Evolutionary conservation across 2,888 invertebrate genomes (phyloP), one percentile per base, ranked within the genome.

Genomic region (Macrosoma leucophasiata): DNA sequence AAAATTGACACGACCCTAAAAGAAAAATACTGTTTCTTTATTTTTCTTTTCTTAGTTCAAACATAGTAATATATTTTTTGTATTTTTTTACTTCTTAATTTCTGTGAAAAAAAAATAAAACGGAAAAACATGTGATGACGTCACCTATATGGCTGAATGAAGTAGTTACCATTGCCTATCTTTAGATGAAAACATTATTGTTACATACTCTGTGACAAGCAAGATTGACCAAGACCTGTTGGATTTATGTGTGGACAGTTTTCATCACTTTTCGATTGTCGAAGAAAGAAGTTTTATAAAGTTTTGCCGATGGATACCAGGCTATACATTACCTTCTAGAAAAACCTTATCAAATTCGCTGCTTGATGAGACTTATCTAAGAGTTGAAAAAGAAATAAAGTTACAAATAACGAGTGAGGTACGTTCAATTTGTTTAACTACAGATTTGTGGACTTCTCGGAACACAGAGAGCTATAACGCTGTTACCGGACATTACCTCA

Each of bases 181-280:
- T n/a, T n/a, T n/a, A n/a, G n/a, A n/a, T n/a, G n/a, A n/a, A n/a
- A n/a, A n/a, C n/a, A n/a, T n/a, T n/a, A n/a, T n/a, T n/a, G n/a
- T n/a, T n/a, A n/a, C n/a, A n/a, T n/a, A n/a, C n/a, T n/a, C n/a
- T n/a, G n/a, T n/a, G n/a, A n/a, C n/a, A n/a, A n/a, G n/a, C n/a
- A n/a, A n/a, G n/a, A n/a, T n/a, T n/a, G n/a, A n/a, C n/a, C n/a
- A n/a, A n/a, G n/a, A n/a, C n/a, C n/a, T n/a, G n/a, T n/a, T n/a
- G n/a, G n/a, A n/a, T n/a, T n/a, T n/a, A n/a, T n/a, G n/a, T n/a
- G 37, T 39, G 5, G 34, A 36, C 1, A 37, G 37, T 19, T 36
- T 36, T 4, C 3, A 15, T 11, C 23, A 13, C 9, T 11, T 7
- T 13, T 9, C 14, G 3, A 26, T 13, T 3, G 5, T 13, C 13